Percentiles rank a stretch among this genome's conserved stretches.
Conservation (phyloP, 2,888 invertebrate genomes). For the Chloromyia formosa region DNA sequence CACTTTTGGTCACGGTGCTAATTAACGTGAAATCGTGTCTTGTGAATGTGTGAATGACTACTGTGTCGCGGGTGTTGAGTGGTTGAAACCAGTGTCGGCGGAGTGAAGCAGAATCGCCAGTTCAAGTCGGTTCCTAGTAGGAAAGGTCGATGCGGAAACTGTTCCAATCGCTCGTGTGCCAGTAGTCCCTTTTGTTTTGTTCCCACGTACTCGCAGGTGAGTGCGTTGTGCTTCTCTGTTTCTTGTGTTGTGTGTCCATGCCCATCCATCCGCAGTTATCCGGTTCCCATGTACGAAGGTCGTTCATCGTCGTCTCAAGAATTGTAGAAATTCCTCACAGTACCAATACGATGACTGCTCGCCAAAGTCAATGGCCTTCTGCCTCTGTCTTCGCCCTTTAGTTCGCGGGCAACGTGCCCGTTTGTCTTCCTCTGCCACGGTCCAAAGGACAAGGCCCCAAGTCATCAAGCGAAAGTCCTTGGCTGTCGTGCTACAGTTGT, state of each 20-base stretch:
- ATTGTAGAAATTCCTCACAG: neutral
- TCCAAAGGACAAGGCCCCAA: too few species aligned
- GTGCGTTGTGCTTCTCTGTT: too few species aligned
- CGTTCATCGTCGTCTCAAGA: conserved; percentile 3
- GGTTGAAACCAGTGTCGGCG: neutral
- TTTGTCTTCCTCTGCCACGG: neutral
- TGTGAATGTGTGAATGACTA: too few species aligned
- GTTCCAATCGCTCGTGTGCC: neutral
- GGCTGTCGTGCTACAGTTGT: neutral
- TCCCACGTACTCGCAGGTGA: too few species aligned
- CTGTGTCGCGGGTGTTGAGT: neutral
- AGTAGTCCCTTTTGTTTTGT: neutral
- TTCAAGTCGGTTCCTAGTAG: too few species aligned
- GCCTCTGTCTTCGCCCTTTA: neutral
- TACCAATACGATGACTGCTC: conserved; percentile 17
- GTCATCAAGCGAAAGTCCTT: neutral
- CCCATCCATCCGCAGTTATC: too few species aligned
- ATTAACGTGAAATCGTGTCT: too few species aligned
- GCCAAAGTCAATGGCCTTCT: conserved; percentile 28
- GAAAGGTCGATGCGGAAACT: too few species aligned
- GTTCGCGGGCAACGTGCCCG: neutral
- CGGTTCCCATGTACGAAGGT: neutral
- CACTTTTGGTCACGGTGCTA: neutral
- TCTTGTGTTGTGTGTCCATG: too few species aligned
- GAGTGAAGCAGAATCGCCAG: too few species aligned